phyloP scores from a whole-genome alignment of 2,113 vertebrate species.

The Dolichallabes microphthalmus region DNA sequence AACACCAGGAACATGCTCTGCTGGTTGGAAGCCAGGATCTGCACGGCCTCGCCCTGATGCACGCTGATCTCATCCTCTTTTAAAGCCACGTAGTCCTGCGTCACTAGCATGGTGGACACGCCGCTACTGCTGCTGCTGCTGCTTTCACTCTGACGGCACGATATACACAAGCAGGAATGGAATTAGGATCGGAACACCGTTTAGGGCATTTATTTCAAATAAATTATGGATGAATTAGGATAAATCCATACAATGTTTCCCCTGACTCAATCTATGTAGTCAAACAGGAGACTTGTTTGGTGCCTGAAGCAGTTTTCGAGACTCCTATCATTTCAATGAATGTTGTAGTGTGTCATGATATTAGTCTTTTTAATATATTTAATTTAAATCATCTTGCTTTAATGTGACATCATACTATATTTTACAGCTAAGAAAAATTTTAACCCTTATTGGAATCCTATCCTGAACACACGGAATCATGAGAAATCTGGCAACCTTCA shows the following conservation, averaged over 20 bases:
- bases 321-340: neutral
- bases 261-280: neutral
- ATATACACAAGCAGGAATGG: constrained; percentile 1
- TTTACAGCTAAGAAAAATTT: neutral
- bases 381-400: neutral
- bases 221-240: neutral
- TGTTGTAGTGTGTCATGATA: neutral
- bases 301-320: neutral
- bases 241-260: neutral
- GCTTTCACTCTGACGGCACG: constrained; percentile 89
- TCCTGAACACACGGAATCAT: too few relatives aligned
- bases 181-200: neutral
- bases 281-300: neutral
- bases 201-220: neutral
- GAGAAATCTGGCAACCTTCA: neutral
- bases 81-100: constrained; percentile 96
- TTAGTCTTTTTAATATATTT: neutral
- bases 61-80: constrained; percentile 99
- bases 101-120: constrained; percentile 99
- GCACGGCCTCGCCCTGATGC: constrained; percentile 75
- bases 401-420: neutral
- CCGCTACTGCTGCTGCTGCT: constrained; percentile 99
- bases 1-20: constrained; percentile 99
- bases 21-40: constrained; percentile 94
- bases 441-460: neutral